Base-by-base conservation (phyloP, 2,797 vertebrate species). In the Calcarius lapponicus region DNA sequence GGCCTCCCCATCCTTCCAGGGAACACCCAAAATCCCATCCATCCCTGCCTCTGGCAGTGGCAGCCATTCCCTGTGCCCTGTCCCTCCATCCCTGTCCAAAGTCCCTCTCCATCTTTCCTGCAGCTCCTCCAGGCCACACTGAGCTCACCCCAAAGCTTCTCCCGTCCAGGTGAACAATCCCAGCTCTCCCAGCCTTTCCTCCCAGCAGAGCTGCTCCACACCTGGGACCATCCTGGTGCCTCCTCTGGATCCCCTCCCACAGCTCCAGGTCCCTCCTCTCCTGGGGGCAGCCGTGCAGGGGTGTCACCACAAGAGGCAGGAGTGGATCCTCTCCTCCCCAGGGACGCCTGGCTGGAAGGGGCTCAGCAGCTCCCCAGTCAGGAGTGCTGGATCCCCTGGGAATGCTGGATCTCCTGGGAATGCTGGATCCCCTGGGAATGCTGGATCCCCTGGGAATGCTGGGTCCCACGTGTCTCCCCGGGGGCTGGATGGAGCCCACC, bases 341-440 rank as follows among this genome's bases (percentile, higher is more conserved):
- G 25, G 1, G 74, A 48, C 1, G 2, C 11, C 5, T 1, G 5
- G 40, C 8, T 85, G 71, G 42, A 31, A 65, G 29, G 40, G 10
- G 20, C 8, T 5, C 14, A 88, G 87, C 70, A 54, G 65, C 74
- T 64, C 38, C 7, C 0, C 48, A 57, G n/a, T 1, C 17, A 43
- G 0, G 1, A 73, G 22, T 6, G 34, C 24, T 9, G 1, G 34
- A 80, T 13, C 2, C 3, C 47, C 47, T 48, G 47, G 0, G 1
- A 72, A 21, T 6, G n/a, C 22, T 9, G 1, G 34, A 57, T 13
- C 2, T 3, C 6, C 20, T 40, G 40, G 40, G 40, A 40, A 15
- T 40, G 38, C 38, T 40, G 38, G 38, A 13, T 40, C 11, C 38
- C 38, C 38, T 40, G 40, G 42, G 42, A 42, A 9, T 43, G 19